These are phyloP conservation scores for Nemurella pictetii DNA, from an alignment of 2,888 invertebrate genomes.

Conservation along the genomic window DNA sequence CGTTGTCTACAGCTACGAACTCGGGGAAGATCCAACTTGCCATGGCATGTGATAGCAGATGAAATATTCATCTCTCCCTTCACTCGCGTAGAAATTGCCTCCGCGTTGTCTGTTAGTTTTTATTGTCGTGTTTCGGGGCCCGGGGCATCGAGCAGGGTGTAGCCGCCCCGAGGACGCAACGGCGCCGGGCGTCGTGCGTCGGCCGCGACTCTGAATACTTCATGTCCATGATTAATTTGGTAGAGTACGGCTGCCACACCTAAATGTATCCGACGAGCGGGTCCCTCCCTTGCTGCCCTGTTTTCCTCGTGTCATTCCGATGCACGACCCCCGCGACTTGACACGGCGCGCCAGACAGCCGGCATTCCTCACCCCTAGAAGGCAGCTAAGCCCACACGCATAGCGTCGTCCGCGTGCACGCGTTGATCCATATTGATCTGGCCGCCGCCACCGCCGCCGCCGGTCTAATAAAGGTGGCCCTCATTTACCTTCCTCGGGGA, in stretches of 20 bases:
- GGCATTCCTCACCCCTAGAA: not conserved
- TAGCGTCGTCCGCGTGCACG: not conserved
- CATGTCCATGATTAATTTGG: not conserved
- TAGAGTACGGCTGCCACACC: not conserved
- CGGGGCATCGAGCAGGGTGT: not conserved
- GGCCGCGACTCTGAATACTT: not conserved
- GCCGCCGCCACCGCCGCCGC: too few species aligned
- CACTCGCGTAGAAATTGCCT: not conserved
- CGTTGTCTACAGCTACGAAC: too few species aligned
- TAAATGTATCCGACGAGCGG: not conserved
- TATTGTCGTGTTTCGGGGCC: not conserved
- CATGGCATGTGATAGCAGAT: too few species aligned
- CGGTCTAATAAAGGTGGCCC: not conserved
- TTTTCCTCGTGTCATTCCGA: not conserved
- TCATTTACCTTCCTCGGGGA: not conserved
- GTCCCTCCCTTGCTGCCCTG: not conserved
- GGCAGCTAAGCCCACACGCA: not conserved
- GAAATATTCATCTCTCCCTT: not conserved
- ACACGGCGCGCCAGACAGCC: not conserved
- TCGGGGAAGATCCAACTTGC: too few species aligned
- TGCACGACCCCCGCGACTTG: not conserved
- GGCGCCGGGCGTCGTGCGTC: too few species aligned
- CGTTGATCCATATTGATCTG: not conserved
- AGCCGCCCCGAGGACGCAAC: not conserved
- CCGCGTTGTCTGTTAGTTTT: not conserved